Conservation (phyloP, 2,888 invertebrate species). For the Stenodera caucasica region DNA sequence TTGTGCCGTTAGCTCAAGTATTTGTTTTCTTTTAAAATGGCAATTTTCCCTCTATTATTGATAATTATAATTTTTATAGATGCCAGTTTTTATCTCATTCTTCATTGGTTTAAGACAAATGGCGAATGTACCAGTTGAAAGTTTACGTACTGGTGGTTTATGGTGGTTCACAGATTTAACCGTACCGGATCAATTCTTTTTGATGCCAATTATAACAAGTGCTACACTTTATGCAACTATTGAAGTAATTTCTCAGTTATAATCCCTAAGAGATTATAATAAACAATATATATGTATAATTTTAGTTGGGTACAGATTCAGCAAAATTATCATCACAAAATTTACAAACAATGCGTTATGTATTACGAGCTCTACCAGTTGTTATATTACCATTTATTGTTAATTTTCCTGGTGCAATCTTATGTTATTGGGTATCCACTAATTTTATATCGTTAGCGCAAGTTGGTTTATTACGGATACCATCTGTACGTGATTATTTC, state of each 20-base stretch:
- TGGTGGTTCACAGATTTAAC: conserved; percentile 95
- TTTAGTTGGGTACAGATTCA: conserved; percentile 74
- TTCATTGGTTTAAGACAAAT: conserved; percentile 86
- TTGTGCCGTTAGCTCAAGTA: conserved; percentile 79
- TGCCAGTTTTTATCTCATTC: conserved; percentile 88
- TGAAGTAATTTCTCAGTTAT: too few species aligned
- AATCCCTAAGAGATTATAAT: too few species aligned
- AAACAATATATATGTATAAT: conserved; percentile 17
- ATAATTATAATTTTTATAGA: conserved; percentile 52
- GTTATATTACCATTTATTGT: conserved; percentile 82
- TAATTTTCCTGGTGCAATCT: conserved; percentile 84
- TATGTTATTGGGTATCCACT: conserved; percentile 87
- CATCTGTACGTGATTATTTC: conserved; percentile 72
- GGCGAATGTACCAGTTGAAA: conserved; percentile 89
- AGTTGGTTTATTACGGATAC: conserved; percentile 75
- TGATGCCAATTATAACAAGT: conserved; percentile 84
- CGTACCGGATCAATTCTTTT: conserved; percentile 83
- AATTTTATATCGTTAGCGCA: conserved; percentile 84
- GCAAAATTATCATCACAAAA: conserved; percentile 68
- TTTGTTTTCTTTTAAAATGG: conserved; percentile 13
- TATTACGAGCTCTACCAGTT: conserved; percentile 75
- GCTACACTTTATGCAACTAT: conserved; percentile 80
- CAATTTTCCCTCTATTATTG: conserved; percentile 11
- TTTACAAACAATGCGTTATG: conserved; percentile 72
- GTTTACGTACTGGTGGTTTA: conserved; percentile 84